A percentile compares a stretch with the other conserved stretches of the same genome.
Evolutionary conservation across 2,888 invertebrate genomes (phyloP).

Genomic region (Tenthredo mesomela): DNA sequence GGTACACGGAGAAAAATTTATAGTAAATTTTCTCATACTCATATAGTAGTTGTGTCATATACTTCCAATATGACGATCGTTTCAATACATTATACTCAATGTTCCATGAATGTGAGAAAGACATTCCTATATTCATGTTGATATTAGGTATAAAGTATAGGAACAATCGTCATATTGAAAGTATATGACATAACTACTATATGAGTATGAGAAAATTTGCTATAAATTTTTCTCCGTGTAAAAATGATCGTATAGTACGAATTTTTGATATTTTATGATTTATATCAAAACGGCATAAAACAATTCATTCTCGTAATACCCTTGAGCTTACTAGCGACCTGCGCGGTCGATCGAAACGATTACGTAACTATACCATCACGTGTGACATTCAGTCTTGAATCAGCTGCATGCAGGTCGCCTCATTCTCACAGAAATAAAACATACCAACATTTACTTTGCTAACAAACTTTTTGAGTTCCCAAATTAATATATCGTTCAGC

Average conservation of each 20-base stretch:
- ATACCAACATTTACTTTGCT: not conserved
- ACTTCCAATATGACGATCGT: too few species aligned
- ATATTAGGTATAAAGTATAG: too few species aligned
- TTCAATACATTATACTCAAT: too few species aligned
- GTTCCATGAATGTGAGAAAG: too few species aligned
- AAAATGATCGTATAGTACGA: not conserved
- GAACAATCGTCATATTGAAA: too few species aligned
- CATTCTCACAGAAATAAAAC: constrained; percentile 36
- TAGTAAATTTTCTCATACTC: too few species aligned
- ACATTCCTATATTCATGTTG: too few species aligned
- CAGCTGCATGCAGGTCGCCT: constrained; percentile 39
- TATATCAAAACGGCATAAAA: not conserved
- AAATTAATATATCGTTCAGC: not conserved
- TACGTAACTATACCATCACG: constrained; percentile 31
- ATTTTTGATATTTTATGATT: not conserved
- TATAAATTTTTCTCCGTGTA: too few species aligned
- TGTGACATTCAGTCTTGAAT: constrained; percentile 40
- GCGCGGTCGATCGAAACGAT: constrained; percentile 41
- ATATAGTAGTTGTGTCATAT: too few species aligned
- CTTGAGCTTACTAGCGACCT: not conserved
- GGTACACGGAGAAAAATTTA: too few species aligned
- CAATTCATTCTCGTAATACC: not conserved
- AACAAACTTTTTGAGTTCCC: constrained; percentile 11
- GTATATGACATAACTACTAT: too few species aligned
- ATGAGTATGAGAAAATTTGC: too few species aligned